These are phyloP conservation scores for Drosophila colorata DNA, from an alignment of 2,888 invertebrate species.

Conservation along the genomic window DNA sequence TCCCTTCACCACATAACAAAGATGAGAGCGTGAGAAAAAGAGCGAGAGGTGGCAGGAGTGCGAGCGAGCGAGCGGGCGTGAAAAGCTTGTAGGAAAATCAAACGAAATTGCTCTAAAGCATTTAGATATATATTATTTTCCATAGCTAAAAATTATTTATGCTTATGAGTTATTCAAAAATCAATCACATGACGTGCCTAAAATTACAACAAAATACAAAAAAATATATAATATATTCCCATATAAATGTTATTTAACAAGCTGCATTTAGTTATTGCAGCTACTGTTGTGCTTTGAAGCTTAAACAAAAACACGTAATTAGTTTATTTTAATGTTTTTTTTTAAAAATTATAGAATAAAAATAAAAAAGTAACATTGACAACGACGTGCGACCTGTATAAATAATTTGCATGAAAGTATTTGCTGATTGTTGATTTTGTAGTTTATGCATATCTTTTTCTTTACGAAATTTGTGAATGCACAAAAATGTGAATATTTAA, in stretches of 20 bases:
- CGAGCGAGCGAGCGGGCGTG: constrained; percentile 17
- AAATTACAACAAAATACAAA: constrained; percentile 2
- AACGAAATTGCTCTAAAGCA: constrained; percentile 11
- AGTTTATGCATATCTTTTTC: constrained; percentile 25
- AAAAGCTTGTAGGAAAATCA: constrained; percentile 46
- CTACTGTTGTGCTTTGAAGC: neutral
- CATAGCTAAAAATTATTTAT: constrained; percentile 30
- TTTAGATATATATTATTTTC: constrained; percentile 9
- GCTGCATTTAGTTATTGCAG: neutral
- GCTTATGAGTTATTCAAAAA: constrained; percentile 43
- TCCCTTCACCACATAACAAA: constrained; percentile 47
- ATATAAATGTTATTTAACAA: neutral
- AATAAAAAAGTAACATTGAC: neutral
- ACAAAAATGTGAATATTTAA: constrained; percentile 50
- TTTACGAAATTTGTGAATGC: constrained; percentile 39
- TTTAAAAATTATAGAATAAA: constrained; percentile 4
- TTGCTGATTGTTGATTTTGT: constrained; percentile 35
- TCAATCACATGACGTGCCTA: constrained; percentile 20
- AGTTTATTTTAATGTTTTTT: constrained; percentile 16
- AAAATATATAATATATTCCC: neutral
- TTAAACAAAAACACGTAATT: constrained; percentile 36
- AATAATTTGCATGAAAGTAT: constrained; percentile 44
- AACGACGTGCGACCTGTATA: constrained; percentile 48
- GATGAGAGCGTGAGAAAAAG: constrained; percentile 30
- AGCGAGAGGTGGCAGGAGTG: neutral